Percentiles rank a stretch among this genome's conserved stretches.
Evolutionary conservation across 2,113 vertebrate genomes (phyloP).

Genomic region (Ariopsis seemanni): DNA sequence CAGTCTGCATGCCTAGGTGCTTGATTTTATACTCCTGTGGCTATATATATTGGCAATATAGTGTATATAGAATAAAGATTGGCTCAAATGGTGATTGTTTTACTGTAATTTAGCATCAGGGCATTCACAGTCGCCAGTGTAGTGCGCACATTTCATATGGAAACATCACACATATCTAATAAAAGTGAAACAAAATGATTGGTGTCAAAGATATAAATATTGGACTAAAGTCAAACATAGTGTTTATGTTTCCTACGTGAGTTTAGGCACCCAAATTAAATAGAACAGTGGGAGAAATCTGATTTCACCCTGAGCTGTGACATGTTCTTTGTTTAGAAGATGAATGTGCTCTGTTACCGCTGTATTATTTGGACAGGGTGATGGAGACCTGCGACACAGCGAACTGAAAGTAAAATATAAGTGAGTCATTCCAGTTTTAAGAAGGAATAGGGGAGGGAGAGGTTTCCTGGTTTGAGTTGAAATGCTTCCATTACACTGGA

Average conservation of each 20-base stretch:
- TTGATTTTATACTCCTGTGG: too few species aligned
- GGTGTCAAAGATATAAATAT: conserved; percentile 21
- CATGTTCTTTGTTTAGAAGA: conserved; percentile 50
- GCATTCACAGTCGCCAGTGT: neutral
- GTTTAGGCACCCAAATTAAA: conserved; percentile 45
- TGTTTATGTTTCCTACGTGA: conserved; percentile 21
- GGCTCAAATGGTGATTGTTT: neutral
- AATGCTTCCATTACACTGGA: conserved; percentile 25
- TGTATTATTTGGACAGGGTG: conserved; percentile 59
- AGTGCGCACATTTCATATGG: neutral
- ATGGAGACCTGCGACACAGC: conserved; percentile 50
- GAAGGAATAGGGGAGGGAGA: conserved; percentile 15
- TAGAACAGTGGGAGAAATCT: conserved; percentile 44
- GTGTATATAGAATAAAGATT: neutral
- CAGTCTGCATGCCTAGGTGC: too few species aligned
- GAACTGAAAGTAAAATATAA: conserved; percentile 52
- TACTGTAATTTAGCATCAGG: neutral
- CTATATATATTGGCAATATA: too few species aligned
- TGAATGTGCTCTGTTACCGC: conserved; percentile 59
- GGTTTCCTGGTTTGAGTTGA: conserved; percentile 16
- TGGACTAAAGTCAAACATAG: neutral
- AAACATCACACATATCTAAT: neutral
- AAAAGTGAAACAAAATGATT: neutral
- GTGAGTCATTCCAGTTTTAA: conserved; percentile 39
- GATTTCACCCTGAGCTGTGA: conserved; percentile 52